Evolutionary conservation across 2,888 invertebrate species (phyloP), one percentile per base, ranked within the genome.

Genomic region (Ophion ellenae): DNA sequence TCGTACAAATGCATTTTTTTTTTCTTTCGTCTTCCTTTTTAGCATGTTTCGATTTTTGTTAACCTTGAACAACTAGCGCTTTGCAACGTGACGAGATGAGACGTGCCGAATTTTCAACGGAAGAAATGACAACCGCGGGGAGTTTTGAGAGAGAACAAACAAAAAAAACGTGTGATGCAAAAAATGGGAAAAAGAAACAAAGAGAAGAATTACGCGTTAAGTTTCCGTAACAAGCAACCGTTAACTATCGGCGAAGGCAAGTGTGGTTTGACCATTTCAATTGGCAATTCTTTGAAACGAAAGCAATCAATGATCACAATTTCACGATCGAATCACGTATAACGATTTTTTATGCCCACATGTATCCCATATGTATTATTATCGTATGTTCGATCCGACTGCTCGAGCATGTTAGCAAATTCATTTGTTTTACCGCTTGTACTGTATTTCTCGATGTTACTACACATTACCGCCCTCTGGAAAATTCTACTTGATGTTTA

Each of bases 201-300:
- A 67, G n/a, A 76, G 71, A 59, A 63, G 47, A 81, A 81, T 86
- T 20, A 73, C 36, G 67, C 36, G 71, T 64, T 17, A 80, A 66
- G 14, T 83, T 83, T 83, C 69, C 84, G 88, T 89, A 90, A 92
- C 93, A 93, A 94, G 94, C 94, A 93, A 94, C 92, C 90, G 89
- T 90, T 88, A 91, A 86, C 90, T 91, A 93, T 94, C 93, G 93
- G 93, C 92, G 89, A 94, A 93, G 94, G 94, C 94, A 94, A 93
- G 91, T 94, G 92, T 91, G 92, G 90, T 92, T 90, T 53, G 47
- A 70, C 28, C 28, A 53, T 53, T 53, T 73, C 10, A 40, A 61
- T 32, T 74, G 28, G 63, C 61, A 63, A 73, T 40, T 61, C 10
- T 2, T 59, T 6, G 24, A 67, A 24, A 36, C 14, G 36, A 69